Conservation (phyloP, 1,140 invertebrate species). For the Drosophila tsacasi region DNA sequence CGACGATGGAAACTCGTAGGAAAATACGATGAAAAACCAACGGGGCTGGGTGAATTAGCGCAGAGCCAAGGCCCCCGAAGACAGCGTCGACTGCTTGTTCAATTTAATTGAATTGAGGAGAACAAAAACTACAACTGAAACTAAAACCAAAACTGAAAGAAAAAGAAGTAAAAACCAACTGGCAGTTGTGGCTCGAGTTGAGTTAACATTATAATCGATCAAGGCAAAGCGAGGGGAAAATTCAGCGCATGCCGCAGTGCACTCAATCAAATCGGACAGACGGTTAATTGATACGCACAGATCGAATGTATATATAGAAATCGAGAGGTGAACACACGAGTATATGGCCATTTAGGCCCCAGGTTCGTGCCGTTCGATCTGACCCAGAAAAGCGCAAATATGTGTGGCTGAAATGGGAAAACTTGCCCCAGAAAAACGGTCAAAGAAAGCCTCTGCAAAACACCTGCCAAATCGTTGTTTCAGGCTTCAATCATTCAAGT, state of each 20-base stretch:
- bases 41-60: constrained; percentile 73
- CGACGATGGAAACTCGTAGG: constrained; percentile 50
- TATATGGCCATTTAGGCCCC: constrained; percentile 60
- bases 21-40: constrained; percentile 50
- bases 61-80: constrained; percentile 65
- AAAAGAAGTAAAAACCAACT: constrained; percentile 43
- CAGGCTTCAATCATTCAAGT: constrained; percentile 12
- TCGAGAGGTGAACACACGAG: constrained; percentile 22
- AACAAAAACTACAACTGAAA: constrained; percentile 48
- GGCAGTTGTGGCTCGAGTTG: constrained; percentile 45
- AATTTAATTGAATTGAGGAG: constrained; percentile 74
- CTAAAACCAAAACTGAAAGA: constrained; percentile 32
- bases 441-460: constrained; percentile 30
- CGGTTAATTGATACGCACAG: constrained; percentile 79
- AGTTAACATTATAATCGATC: constrained; percentile 83
- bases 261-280: constrained; percentile 72
- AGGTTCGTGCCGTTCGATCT: constrained; percentile 61
- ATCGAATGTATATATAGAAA: constrained; percentile 34
- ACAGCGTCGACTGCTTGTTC: constrained; percentile 66
- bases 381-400: constrained; percentile 68
- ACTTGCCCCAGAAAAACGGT: constrained; percentile 53
- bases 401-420: constrained; percentile 54
- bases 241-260: constrained; percentile 58
- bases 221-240: constrained; percentile 78
- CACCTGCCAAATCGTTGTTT: constrained; percentile 27